Evolutionary conservation across 2,888 invertebrate species (phyloP).

Genomic region (Selenia dentaria): DNA sequence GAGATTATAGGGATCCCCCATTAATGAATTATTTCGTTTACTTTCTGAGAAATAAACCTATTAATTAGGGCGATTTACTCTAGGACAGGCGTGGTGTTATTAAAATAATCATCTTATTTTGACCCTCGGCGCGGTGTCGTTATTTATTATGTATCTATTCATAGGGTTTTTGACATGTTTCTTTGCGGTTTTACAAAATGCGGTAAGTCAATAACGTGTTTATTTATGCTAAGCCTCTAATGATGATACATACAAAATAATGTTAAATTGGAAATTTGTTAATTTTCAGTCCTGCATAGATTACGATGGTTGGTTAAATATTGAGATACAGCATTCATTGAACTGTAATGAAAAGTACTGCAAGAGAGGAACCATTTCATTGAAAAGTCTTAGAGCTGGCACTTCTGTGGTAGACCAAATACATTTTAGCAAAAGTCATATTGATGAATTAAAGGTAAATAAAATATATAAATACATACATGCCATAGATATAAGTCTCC

Average conservation of each 20-base stretch:
- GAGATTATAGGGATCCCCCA: too few species aligned
- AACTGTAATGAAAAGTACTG: conserved; percentile 83
- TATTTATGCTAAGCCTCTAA: background rate
- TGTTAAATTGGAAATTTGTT: background rate
- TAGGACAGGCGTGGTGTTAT: too few species aligned
- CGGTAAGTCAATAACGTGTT: conserved; percentile 31
- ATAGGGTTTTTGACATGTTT: conserved; percentile 8
- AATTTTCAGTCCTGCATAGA: conserved; percentile 79
- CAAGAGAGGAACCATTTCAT: conserved; percentile 88
- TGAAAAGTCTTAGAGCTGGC: conserved; percentile 89
- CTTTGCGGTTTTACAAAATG: conserved; percentile 39
- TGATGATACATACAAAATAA: background rate
- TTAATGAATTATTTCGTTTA: too few species aligned
- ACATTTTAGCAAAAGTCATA: conserved; percentile 80
- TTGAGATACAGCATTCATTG: conserved; percentile 88
- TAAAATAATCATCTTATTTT: too few species aligned
- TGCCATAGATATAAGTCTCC: too few species aligned
- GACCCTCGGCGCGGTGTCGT: too few species aligned
- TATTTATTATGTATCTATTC: background rate
- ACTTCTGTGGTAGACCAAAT: conserved; percentile 86
- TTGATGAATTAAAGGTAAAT: conserved; percentile 82
- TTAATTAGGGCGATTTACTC: too few species aligned
- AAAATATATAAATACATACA: too few species aligned
- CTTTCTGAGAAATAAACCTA: too few species aligned
- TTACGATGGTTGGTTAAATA: conserved; percentile 89